phyloP scores from a whole-genome alignment of 2,888 invertebrate genomes.

The Coenonympha glycerion region DNA sequence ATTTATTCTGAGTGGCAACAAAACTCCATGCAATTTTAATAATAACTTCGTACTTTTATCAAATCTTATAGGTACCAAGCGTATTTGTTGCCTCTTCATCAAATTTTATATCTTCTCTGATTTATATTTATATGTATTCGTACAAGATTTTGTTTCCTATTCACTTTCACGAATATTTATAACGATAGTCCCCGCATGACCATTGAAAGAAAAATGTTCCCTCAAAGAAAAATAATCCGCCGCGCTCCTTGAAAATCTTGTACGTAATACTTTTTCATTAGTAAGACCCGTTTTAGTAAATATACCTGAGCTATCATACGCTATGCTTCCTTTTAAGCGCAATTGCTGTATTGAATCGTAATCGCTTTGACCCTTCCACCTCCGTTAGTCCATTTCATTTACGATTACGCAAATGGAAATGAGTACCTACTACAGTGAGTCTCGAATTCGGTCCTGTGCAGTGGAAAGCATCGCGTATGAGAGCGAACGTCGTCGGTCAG shows the following conservation, averaged over 20 bases:
- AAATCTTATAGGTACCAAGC: not conserved
- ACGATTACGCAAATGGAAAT: not conserved
- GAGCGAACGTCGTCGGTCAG: slow-evolving; percentile 22
- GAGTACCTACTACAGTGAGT: slow-evolving; percentile 19
- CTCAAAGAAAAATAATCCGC: slow-evolving; percentile 27
- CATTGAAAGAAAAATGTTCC: slow-evolving; percentile 25
- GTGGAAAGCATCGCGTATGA: slow-evolving; percentile 28
- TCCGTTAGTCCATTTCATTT: slow-evolving; percentile 1
- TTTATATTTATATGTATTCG: not conserved
- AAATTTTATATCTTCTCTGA: slow-evolving; percentile 10
- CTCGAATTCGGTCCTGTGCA: not conserved
- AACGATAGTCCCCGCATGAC: slow-evolving; percentile 28
- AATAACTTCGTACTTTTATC: too few species aligned
- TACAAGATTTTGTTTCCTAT: slow-evolving; percentile 23
- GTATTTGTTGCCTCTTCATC: slow-evolving; percentile 21
- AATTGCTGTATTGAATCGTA: slow-evolving; percentile 12
- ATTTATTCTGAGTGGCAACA: slow-evolving; percentile 15
- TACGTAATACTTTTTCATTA: slow-evolving; percentile 28
- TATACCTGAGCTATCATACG: slow-evolving; percentile 29
- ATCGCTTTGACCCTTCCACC: slow-evolving; percentile 12
- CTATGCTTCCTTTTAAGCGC: slow-evolving; percentile 21
- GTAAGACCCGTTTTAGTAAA: slow-evolving; percentile 21
- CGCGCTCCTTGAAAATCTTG: slow-evolving; percentile 31
- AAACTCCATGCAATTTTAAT: not conserved
- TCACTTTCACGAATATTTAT: slow-evolving; percentile 31